Conservation (phyloP, 2,113 vertebrate genomes). For the Globicephala melas region DNA sequence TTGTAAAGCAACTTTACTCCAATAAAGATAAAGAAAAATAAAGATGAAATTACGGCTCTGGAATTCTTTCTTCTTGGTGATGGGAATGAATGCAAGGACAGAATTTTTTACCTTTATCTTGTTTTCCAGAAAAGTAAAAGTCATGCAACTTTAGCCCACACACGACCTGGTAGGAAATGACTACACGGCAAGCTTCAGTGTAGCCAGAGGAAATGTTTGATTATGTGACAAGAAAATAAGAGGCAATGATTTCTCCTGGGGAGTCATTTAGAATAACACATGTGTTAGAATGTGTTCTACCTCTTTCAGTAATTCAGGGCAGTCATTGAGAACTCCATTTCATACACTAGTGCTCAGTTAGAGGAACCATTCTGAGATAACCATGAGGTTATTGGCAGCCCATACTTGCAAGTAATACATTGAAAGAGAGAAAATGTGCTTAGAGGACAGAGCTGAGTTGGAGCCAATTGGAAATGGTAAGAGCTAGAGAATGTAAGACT, state of each 20-base stretch:
- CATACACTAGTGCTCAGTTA: background rate
- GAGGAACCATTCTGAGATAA: background rate
- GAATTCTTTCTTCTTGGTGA: background rate
- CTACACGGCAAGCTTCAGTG: background rate
- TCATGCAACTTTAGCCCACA: background rate
- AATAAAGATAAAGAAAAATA: too few relatives aligned
- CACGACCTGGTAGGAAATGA: background rate
- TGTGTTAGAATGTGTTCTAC: background rate
- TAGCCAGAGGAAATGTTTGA: background rate
- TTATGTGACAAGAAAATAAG: constrained; percentile 18
- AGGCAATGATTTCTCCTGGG: background rate
- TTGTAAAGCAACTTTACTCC: too few relatives aligned
- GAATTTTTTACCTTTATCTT: background rate
- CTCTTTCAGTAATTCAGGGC: background rate
- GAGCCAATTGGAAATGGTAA: background rate
- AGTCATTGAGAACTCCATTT: background rate
- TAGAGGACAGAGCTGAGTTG: background rate
- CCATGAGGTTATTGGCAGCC: background rate
- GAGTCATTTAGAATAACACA: background rate
- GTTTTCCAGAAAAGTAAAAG: background rate
- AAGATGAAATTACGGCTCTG: background rate
- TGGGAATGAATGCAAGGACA: background rate
- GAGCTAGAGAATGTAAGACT: background rate
- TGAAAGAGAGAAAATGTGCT: background rate
- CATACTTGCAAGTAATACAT: background rate